Percentiles rank a stretch among this genome's conserved stretches.
Conservation (phyloP, 2,113 vertebrate genomes). For the Quiscalus mexicanus region DNA sequence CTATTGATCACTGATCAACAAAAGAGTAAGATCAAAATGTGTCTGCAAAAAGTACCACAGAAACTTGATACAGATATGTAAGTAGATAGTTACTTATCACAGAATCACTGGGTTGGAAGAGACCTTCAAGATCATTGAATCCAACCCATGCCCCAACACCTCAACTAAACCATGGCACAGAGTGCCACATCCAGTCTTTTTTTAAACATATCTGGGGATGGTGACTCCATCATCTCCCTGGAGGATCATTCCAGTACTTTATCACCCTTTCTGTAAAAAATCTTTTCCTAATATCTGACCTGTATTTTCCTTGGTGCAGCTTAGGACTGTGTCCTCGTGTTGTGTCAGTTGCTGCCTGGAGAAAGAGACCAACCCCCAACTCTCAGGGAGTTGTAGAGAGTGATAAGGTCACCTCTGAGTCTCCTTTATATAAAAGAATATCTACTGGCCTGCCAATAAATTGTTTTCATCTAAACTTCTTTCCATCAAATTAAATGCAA, state of each 20-base stretch:
- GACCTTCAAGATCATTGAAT: background rate
- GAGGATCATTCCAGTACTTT: background rate
- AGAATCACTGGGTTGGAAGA: background rate
- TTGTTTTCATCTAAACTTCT: background rate
- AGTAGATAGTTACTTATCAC: background rate
- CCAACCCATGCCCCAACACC: background rate
- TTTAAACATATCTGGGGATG: background rate
- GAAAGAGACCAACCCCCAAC: background rate
- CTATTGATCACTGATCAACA: background rate
- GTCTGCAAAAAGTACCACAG: background rate
- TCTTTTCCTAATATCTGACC: background rate
- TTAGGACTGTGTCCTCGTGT: accelerated
- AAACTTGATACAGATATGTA: background rate
- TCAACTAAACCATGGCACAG: background rate
- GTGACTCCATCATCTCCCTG: background rate
- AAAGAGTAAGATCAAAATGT: background rate
- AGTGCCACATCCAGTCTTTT: background rate
- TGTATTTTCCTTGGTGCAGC: background rate
- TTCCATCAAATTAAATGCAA: background rate
- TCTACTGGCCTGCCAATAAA: background rate
- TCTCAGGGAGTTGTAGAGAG: background rate
- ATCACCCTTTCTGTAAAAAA: background rate
- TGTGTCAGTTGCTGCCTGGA: background rate
- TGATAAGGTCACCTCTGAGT: background rate
- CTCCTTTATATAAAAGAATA: background rate